Evolutionary conservation across 1,140 invertebrate species (phyloP), one percentile per base, ranked within the genome.

Genomic region (Pseudomyrmex concolor): DNA sequence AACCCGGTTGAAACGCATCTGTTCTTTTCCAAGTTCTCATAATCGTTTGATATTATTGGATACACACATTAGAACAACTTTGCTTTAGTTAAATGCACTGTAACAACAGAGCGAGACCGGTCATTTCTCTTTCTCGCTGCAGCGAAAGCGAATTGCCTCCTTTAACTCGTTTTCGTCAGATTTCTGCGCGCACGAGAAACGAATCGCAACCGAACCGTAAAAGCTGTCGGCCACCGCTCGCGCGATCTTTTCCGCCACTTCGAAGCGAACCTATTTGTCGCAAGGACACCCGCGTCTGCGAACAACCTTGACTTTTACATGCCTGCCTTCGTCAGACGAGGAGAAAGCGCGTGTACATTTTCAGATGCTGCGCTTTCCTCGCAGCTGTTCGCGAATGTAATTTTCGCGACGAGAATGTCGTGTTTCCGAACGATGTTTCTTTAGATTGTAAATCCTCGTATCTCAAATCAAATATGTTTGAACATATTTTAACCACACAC

Each of bases 291-390:
- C 66, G 60, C 19, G 54, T 54, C 54, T 45, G 66, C 76, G 66
- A 71, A 50, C 45, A 80, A 54, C 76, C 76, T 80, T 80, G 66
- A 71, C 76, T 80, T 70, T 80, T 80, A 59, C 66, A 71, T 70
- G 70, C 54, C 66, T 80, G 66, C 34, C 34, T 34, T 19, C 17
- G 15, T 48, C 43, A 54, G 63, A 70, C 17, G 43, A 7, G 34
- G 67, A 80, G 76, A 80, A 80, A 80, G 67, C 51, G 54, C 64
- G 54, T 45, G 1, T 43, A n/a, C 25, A 22, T 78, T 78, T 78
- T 70, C 64, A 57, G 51, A 78, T 48, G 64, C 51, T 22, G 19
- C 19, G 34, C 34, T 8, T 77, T 68, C 67, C 74, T 55, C 63
- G 13, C 12, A 7, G 54, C 19, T 19, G 9, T 43, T 7, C 22